Percentiles rank a stretch among this genome's conserved stretches.
Evolutionary conservation across 2,797 vertebrate species (phyloP).

Genomic region (Paratrypauchen microcephalus): DNA sequence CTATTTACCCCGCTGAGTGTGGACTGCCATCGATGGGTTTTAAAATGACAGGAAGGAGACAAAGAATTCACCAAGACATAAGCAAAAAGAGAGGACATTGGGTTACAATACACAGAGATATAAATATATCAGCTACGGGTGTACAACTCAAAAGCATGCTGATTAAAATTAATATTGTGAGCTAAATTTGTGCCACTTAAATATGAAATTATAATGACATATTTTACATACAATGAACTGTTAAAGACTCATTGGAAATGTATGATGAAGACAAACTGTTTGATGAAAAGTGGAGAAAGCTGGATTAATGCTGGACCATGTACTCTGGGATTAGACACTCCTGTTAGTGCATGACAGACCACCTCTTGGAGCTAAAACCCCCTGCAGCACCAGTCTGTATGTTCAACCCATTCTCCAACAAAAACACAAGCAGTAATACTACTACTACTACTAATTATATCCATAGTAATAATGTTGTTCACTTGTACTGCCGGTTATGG

Average conservation of each 20-base stretch:
- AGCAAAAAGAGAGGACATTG: conserved; percentile 79
- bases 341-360: conserved; percentile 8
- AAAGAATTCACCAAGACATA: conserved; percentile 77
- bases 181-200: conserved; percentile 26
- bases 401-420: not conserved
- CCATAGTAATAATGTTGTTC: too few relatives aligned
- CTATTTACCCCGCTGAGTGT: conserved; percentile 95
- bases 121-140: conserved; percentile 64
- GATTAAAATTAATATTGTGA: conserved; percentile 53
- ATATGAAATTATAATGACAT: conserved; percentile 36
- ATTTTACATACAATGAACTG: conserved; percentile 52
- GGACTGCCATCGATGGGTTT: conserved; percentile 87
- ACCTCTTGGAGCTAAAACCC: conserved; percentile 1
- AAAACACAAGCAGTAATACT: not conserved
- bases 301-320: conserved; percentile 59
- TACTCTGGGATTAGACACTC: conserved; percentile 14
- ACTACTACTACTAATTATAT: too few relatives aligned
- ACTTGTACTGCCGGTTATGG: too few relatives aligned
- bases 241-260: conserved; percentile 62
- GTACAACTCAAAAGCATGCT: conserved; percentile 65
- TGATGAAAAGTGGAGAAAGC: conserved; percentile 23
- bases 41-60: conserved; percentile 81
- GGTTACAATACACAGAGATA: conserved; percentile 73
- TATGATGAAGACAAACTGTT: conserved; percentile 58
- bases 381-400: not conserved